Base-by-base conservation (phyloP, 2,113 vertebrate genomes). In the Peromyscus polionotus region DNA sequence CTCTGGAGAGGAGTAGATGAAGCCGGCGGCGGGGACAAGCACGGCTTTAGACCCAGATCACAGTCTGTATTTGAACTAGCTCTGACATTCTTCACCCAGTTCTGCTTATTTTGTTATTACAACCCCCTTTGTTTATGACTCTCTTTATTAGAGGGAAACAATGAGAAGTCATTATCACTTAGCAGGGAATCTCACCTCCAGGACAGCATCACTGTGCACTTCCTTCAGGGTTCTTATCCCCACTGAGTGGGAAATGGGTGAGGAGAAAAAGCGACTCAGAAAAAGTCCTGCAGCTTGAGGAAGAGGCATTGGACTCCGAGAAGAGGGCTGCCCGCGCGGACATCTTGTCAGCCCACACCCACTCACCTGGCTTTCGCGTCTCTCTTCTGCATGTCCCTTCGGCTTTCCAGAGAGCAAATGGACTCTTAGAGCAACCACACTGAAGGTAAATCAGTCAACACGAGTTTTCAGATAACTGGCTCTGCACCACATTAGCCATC, bases 81-180 rank as follows among this genome's bases (percentile, higher is more conserved):
- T 51, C 76, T 73, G 54, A 24, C 39, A 48, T 83, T 63, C 33
- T 72, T 65, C 16, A 57, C 61, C 20, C 59, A 51, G 11, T 83
- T 36, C n/a, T 94, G 5, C 54, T 57, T 88, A 31, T 24, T 61
- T 85, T 89, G 54, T 51, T n/a, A 12, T 59, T 67, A 9, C 24
- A 51, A 36, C 3, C 88, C 85, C 79, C 5, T 81, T 88, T 83
- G 79, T 92, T 90, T 76, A 45, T 80, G 51, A 51, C 9, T 59
- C 89, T 81, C 51, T 96, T 42, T 42, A 54, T 11, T 57, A 57
- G 51, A 95, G 68, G n/a, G 42, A 95, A 45, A 90, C 16, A 54
- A 39, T 31, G 77, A 91, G 57, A 75, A 83, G 42, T 67, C 63
- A 12, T 2, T 86, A 36, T 59, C 39, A 61, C 75, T 86, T 72